phyloP scores from a whole-genome alignment of 2,888 invertebrate species.

The Thecophora atra region DNA sequence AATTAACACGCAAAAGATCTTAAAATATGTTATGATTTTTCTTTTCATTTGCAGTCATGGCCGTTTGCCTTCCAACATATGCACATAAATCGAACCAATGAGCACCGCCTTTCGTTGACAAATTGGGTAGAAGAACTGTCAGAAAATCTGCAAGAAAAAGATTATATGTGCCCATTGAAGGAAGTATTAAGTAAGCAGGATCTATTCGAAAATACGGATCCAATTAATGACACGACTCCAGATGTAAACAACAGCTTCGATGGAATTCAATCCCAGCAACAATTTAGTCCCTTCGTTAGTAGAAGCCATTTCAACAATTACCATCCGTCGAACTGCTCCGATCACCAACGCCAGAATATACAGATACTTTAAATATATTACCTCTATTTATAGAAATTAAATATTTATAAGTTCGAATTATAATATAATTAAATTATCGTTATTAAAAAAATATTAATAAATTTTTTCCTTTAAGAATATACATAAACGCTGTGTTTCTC shows the following conservation, averaged over 20 bases:
- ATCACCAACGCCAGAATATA: background rate
- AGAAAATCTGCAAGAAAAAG: constrained; percentile 1
- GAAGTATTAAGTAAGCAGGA: background rate
- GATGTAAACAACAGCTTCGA: constrained; percentile 35
- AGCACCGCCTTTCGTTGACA: constrained; percentile 18
- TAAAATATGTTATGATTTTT: too few relatives aligned
- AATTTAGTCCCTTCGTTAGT: constrained; percentile 14
- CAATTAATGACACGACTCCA: constrained; percentile 24
- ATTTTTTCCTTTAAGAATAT: background rate
- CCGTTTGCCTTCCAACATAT: constrained; percentile 79
- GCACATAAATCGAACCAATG: constrained; percentile 38
- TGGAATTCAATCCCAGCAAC: constrained; percentile 33
- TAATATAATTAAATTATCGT: too few relatives aligned
- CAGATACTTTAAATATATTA: too few relatives aligned
- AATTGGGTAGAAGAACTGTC: constrained; percentile 20
- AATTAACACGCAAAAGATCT: too few relatives aligned
- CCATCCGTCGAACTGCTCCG: background rate
- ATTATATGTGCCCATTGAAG: background rate
- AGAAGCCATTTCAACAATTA: constrained; percentile 22
- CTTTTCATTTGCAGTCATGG: constrained; percentile 86
- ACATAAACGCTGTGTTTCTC: too few relatives aligned
- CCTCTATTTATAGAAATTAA: too few relatives aligned
- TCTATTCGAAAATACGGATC: background rate
- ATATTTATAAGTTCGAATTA: too few relatives aligned
- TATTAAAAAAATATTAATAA: too few relatives aligned